Evolutionary conservation across 2,113 vertebrate species (phyloP), one percentile per base, ranked within the genome.

Genomic region (Anolis carolinensis): DNA sequence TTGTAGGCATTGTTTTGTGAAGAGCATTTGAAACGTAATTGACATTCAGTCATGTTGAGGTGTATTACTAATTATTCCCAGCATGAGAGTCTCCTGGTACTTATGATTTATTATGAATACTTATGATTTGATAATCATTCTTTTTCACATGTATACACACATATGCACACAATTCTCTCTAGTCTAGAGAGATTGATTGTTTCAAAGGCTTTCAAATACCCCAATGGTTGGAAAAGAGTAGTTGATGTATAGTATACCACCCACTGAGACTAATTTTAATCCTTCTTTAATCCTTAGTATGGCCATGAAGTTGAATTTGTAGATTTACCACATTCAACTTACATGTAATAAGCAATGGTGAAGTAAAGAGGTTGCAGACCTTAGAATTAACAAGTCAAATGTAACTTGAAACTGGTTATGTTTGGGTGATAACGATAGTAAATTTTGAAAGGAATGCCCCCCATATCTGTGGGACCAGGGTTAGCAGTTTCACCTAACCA

Each of bases 1-100:
- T 90, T 63, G 39, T 88, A 84, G 85, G n/a, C 88, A 91, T 92
- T 94, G 89, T 92, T 92, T 94, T 81, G 11, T 88, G 87, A 92
- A 89, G 94, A 93, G 73, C 68, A 85, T 94, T 94, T 88, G 93
- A 94, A 92, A 92, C 84, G 90, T 91, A 84, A 87, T 52, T 95
- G 89, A 92, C 89, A 95, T 91, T 95, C 95, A 96, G 79, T 94
- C 91, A 94, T 84, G 90, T 95, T 94, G 93, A 96, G 93, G 84
- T 89, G 89, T 84, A 88, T 88, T 92, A 88, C 89, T 95, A 95
- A 96, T 93, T 96, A 95, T 94, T 94, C 91, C 91, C 92, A 95
- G 93, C 71, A 67, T 93, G 91, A 79, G 89, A 83, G 81, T 83
- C 59, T 93, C 79, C 88, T 92, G 92, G 79, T 90, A 93, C 94